Evolutionary conservation across 2,888 invertebrate species (phyloP), one percentile per base, ranked within the genome.

Genomic region (Priocnemis perturbator): DNA sequence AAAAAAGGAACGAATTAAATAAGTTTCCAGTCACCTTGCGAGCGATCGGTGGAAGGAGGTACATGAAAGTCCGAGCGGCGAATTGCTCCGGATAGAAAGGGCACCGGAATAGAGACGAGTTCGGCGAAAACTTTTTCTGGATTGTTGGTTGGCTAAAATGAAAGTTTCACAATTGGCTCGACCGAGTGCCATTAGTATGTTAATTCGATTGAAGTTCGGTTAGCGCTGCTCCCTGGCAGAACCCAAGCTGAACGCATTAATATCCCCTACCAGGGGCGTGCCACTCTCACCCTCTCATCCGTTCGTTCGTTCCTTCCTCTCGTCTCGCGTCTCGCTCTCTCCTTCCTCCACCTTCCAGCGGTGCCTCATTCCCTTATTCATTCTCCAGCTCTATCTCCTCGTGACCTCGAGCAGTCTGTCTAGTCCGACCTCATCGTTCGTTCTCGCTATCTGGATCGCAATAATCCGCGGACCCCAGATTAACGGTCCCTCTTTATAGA

Each of bases 191-290:
- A 71, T 82, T 75, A 78, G 73, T 78, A 82, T 80, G 81, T 82
- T 80, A 83, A 82, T 81, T 76, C 76, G 69, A 76, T 78, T 68
- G 73, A 56, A 75, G 74, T 74, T 74, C 68, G 70, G 77, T 78
- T 77, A 81, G 71, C 73, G 60, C 58, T 58, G 65, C 59, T 67
- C 69, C 64, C 64, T 57, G 56, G 70, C 60, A 60, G 67, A 68
- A 61, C 69, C 60, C 60, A 63, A 68, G 56, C 57, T 55, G 64
- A 69, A 59, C 62, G 59, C 69, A 70, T 72, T 78, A 72, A 72
- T 77, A 73, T 68, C 47, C 64, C 23, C 56, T 50, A 11, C 15
- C 37, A 11, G 7, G 37, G 37, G 19, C 14, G 20, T 15, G 37
- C 37, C 37, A 37, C 14, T 37, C 37, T 48, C 20, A 19, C 23